These are phyloP conservation scores for Larimichthys crocea DNA, from an alignment of 2,113 vertebrate species.

Conservation along the genomic window DNA sequence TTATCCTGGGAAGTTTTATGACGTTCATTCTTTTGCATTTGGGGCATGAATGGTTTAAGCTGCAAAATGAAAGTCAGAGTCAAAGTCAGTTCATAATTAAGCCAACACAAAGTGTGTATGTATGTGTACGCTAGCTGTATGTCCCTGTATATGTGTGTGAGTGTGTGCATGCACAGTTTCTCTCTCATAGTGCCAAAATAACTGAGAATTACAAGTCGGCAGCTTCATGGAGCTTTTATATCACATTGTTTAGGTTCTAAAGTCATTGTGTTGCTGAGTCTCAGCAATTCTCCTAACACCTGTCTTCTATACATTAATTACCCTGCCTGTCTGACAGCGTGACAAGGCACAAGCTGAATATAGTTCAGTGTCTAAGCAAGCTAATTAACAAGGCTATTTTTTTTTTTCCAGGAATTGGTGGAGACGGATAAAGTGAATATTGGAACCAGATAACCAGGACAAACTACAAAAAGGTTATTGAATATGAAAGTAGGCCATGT, in stretches of 20 bases:
- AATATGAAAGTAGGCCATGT: too few relatives aligned
- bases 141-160: background rate
- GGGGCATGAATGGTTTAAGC: constrained; percentile 56
- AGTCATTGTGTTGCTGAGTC: background rate
- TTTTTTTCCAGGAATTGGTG: too few relatives aligned
- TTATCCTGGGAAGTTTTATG: constrained; percentile 37
- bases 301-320: background rate
- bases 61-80: constrained; percentile 66
- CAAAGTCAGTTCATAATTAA: constrained; percentile 69
- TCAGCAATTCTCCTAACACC: background rate
- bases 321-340: background rate
- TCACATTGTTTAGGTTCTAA: background rate
- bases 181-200: background rate
- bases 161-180: too few relatives aligned
- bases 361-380: too few relatives aligned
- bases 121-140: background rate
- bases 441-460: background rate
- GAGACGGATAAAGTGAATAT: background rate
- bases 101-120: constrained; percentile 38
- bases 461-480: background rate
- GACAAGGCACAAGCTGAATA: background rate
- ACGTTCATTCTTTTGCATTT: constrained; percentile 58
- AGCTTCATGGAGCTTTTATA: background rate
- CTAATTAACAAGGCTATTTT: too few relatives aligned
- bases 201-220: background rate